These are phyloP conservation scores for Centroberyx gerrardi DNA, from an alignment of 2,797 vertebrate species.

Conservation along the genomic window DNA sequence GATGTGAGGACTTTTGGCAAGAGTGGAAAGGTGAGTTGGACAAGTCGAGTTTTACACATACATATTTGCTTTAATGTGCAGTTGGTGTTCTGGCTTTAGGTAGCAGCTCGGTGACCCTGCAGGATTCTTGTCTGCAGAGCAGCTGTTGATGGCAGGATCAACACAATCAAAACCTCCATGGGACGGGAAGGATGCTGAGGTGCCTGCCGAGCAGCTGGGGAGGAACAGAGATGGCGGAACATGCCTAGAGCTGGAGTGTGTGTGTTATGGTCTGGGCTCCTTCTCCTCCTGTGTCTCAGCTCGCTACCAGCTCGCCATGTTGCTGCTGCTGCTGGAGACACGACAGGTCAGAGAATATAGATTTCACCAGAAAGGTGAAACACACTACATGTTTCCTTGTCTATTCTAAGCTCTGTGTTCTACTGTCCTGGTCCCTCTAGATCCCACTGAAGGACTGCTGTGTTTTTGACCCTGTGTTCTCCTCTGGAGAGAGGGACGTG, in stretches of 20 bases:
- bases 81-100: not conserved
- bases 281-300: conserved; percentile 89
- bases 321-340: conserved; percentile 90
- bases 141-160: conserved; percentile 49
- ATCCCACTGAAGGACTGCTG: conserved; percentile 85
- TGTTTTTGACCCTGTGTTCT: conserved; percentile 92
- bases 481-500: conserved; percentile 79
- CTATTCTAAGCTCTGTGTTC: not conserved
- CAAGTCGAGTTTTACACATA: not conserved
- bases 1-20: conserved; percentile 85
- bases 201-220: not conserved
- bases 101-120: conserved; percentile 6
- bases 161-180: conserved; percentile 7
- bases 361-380: not conserved
- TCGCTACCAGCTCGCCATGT: conserved; percentile 90
- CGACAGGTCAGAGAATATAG: conserved; percentile 82
- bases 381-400: not conserved
- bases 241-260: conserved; percentile 78
- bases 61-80: conserved; percentile 14
- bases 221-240: conserved; percentile 1
- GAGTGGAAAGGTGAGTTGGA: conserved; percentile 82
- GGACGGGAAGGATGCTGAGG: conserved; percentile 18
- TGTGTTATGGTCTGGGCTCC: conserved; percentile 93
- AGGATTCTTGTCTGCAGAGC: conserved; percentile 55
- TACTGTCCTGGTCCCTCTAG: conserved; percentile 69